Evolutionary conservation across 2,888 invertebrate genomes (phyloP), one percentile per base, ranked within the genome.

Genomic region (Magallana nippona): DNA sequence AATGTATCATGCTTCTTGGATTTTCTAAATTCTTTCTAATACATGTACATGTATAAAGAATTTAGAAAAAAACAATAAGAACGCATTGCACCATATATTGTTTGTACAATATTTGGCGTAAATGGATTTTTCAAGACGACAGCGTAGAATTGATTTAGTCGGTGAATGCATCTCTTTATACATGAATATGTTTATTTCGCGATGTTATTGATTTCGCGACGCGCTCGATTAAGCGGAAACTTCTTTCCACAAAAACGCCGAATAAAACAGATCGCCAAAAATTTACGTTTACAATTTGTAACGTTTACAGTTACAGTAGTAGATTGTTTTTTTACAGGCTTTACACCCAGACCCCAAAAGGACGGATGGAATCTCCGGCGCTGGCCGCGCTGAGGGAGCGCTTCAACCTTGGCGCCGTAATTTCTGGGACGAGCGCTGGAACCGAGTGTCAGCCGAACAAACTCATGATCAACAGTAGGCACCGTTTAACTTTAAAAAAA

Each of bases 391-490:
- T 91, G 13, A 86, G 87, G 44, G 87, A 87, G 32, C 87, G 86
- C 84, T 89, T 86, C 82, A 84, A 88, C n/a, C 62, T 55, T 17
- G 91, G 91, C 0, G 90, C 90, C 5, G 87, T 90, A 10, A 86
- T 91, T n/a, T 80, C 89, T 1, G 91, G 91, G 32, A 89, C 87
- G 71, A 91, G 91, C 82, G 91, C 91, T 8, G 91, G 91, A 10
- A 86, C 87, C 2, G 87, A 88, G 0, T 88, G 89, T 78, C 88
- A 88, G 78, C 86, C 89, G 2, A 83, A 87, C 8, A 84, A 87
- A 78, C 79, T 87, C 11, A 91, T 91, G 91, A 86, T 90, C 1
- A 84, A 86, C 86, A 89, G 91, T 91, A 86, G 32, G 19, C 17
- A 78, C 32, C 32, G 27, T 56, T 57, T 56, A 22, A 78, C 55